Evolutionary conservation across 2,888 invertebrate genomes (phyloP), one percentile per base, ranked within the genome.

Genomic region (Meganola albula): DNA sequence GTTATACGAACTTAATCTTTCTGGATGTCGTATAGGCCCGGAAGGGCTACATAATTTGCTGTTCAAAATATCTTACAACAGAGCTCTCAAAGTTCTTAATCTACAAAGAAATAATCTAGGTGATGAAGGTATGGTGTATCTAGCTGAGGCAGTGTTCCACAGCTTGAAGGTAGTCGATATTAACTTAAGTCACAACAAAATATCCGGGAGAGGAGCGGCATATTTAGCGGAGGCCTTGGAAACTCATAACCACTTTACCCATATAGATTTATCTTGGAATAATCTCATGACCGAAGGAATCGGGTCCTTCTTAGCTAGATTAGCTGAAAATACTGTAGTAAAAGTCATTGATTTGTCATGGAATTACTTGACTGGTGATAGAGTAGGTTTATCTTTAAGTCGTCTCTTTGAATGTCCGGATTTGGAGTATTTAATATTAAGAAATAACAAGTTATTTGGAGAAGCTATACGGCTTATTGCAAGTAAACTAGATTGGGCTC

Each of bases 261-360:
- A 54, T 30, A 45, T 78, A 14, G 62, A 82, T 48, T 44, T 80
- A 2, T 78, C 80, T 1, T 78, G 74, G 74, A 82, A 82, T 31
- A 64, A 55, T 27, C 45, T 76, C 0, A 60, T 40, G 35, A 44
- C 53, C 12, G 42, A 40, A 8, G 66, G 65, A n/a, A 55, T 60
- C 2, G 52, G 32, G 10, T 49, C 36, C 37, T 55, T 79, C 4
- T 41, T 78, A 0, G 22, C 9, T 7, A 50, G 40, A 8, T 43
- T 80, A 14, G 38, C 62, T 14, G 67, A 73, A 39, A 75, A 53
- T 27, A 46, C 47, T 13, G 16, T 31, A 8, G 52, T 80, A 10
- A 39, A 63, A 50, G 62, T 63, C 18, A 31, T 82, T 20, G 48
- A 77, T 54, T 48, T 82, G 10, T 59, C 80, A 2, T 79, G 77